phyloP scores from a whole-genome alignment of 2,888 invertebrate species.

The Synergus itoensis region DNA sequence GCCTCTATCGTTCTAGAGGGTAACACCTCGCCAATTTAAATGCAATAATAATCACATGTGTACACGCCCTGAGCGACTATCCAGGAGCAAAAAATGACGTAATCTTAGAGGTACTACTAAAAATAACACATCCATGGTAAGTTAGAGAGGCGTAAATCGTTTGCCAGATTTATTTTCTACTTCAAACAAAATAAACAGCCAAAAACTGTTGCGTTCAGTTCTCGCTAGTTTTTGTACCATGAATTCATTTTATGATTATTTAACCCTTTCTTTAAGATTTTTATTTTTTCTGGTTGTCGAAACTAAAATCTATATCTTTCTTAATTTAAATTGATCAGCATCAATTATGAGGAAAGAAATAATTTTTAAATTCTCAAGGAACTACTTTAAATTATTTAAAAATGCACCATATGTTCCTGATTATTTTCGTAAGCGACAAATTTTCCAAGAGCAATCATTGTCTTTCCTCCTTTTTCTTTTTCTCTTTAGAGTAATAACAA shows the following conservation, averaged over 20 bases:
- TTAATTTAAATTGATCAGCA: too few relatives aligned
- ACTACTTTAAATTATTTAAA: background rate
- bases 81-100: background rate
- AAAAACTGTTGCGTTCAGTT: background rate
- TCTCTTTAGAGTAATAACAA: conserved; percentile 21
- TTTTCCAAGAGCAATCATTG: conserved; percentile 1
- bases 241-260: background rate
- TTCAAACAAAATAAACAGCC: background rate
- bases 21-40: conserved; percentile 40
- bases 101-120: conserved; percentile 16
- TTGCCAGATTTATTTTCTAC: background rate
- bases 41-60: conserved; percentile 37
- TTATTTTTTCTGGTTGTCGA: too few relatives aligned
- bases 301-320: too few relatives aligned
- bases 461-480: background rate
- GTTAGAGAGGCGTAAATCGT: background rate
- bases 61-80: background rate
- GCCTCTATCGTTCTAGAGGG: conserved; percentile 15
- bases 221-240: background rate
- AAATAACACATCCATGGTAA: conserved; percentile 18
- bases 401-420: background rate
- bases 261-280: background rate
- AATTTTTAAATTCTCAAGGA: too few relatives aligned
- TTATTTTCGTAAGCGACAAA: background rate
- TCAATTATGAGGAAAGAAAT: too few relatives aligned